phyloP scores from a whole-genome alignment of 2,888 invertebrate species.

The Chloroclysta siterata region DNA sequence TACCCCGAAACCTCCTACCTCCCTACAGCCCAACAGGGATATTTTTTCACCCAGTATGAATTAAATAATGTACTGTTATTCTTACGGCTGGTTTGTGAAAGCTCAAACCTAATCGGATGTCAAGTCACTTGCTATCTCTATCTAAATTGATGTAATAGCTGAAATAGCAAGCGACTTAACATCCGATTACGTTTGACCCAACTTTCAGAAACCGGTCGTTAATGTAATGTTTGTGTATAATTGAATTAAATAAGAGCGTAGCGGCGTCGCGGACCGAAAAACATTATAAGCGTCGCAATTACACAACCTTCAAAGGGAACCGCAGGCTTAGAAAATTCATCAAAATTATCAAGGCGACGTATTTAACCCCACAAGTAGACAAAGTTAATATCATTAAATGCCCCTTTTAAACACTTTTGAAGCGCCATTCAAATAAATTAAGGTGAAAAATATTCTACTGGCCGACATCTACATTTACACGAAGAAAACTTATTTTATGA shows the following conservation, averaged over 20 bases:
- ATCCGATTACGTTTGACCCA: too few species aligned
- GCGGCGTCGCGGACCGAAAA: constrained; percentile 7
- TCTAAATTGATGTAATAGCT: too few species aligned
- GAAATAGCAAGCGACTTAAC: too few species aligned
- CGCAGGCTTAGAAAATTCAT: constrained; percentile 34
- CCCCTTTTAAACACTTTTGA: constrained; percentile 3
- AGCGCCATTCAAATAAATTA: not conserved
- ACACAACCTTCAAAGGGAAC: constrained; percentile 39
- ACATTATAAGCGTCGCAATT: constrained; percentile 28
- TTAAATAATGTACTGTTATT: too few species aligned
- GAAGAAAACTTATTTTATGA: too few species aligned
- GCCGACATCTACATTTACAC: not conserved
- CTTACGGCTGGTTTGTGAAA: too few species aligned
- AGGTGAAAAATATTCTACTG: not conserved
- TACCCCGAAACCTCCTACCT: too few species aligned
- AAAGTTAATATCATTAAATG: constrained; percentile 10
- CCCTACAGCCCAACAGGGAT: too few species aligned
- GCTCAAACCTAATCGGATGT: too few species aligned
- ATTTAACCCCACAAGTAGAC: constrained; percentile 8
- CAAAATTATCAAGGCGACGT: constrained; percentile 31
- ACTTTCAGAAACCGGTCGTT: too few species aligned
- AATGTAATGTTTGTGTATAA: not conserved
- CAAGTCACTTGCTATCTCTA: too few species aligned
- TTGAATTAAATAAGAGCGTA: constrained; percentile 11
- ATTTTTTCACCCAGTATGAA: too few species aligned